Evolutionary conservation across 2,113 vertebrate species (phyloP), one percentile per base, ranked within the genome.

Genomic region (Pongo pygmaeus): DNA sequence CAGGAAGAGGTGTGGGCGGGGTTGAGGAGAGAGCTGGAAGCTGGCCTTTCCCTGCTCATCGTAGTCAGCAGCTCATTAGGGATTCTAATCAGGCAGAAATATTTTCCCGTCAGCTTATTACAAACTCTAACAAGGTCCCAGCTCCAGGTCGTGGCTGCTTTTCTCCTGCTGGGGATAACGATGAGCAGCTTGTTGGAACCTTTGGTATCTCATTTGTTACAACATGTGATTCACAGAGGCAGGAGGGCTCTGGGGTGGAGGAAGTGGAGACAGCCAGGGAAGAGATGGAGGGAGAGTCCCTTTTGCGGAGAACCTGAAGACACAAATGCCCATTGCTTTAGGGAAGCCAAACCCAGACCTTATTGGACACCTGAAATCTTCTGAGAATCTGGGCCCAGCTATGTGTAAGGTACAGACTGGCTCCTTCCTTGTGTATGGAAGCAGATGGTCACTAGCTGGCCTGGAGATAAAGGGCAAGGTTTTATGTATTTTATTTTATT

Each of bases 51-150:
- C 83, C 84, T 57, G 87, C 91, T 98, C 46, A 55, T 67, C 50
- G n/a, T 70, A 91, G 83, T 95, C 89, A 97, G 93, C 38, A 91
- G 61, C 59, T 98, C 0, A 0, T 98, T 98, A 96, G 93, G 93
- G 48, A 98, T 99, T 98, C 98, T 98, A 97, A 97, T 98, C 92
- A 97, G 97, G 94, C 93, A 98, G 97, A 98, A 98, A 96, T 98
- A 97, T 98, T 98, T 98, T 98, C 79, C 96, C 2, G 0, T 98
- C 94, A 97, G 72, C 88, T 98, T 95, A 97, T 98, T 98, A 97
- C 70, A 96, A 96, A 92, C 98, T 95, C 75, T 97, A 98, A 98
- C 12, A 50, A 98, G 93, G 88, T 97, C 96, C 97, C 80, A 85
- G 92, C 89, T 98, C 78, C 96, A 94, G 95, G 94, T 98, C 2